Conservation (phyloP, 1,140 invertebrate species). For the Bombus fervidus region DNA sequence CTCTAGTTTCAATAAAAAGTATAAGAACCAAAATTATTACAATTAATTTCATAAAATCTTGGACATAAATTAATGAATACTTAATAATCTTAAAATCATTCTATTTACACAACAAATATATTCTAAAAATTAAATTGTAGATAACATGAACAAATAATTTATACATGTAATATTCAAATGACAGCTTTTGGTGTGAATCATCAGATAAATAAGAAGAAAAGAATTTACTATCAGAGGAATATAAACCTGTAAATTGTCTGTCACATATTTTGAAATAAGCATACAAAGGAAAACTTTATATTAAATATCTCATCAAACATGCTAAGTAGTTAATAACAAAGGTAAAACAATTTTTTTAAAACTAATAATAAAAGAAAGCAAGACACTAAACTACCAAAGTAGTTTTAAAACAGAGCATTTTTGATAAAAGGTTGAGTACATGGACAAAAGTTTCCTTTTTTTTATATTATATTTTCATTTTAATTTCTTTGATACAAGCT, state of each 20-base stretch:
- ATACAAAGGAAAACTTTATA: not conserved
- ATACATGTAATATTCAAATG: not conserved
- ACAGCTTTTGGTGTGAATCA: not conserved
- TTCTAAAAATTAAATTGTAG: not conserved
- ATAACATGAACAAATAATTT: not conserved
- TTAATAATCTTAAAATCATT: not conserved
- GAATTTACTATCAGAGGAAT: not conserved
- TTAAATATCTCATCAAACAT: not conserved
- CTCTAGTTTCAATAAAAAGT: not conserved
- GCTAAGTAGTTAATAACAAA: not conserved
- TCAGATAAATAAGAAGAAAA: not conserved
- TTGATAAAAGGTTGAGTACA: not conserved
- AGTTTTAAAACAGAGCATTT: no score
- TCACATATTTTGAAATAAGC: constrained; percentile 5
- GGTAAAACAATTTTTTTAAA: not conserved
- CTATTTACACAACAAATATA: not conserved
- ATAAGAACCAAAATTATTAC: not conserved
- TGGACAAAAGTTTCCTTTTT: not conserved
- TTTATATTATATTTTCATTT: no score
- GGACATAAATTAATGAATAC: not conserved
- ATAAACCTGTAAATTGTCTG: not conserved
- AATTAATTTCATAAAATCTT: not conserved
- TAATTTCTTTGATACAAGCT: not conserved
- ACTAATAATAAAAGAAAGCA: not conserved
- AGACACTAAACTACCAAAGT: not conserved